Conservation (phyloP, 2,113 vertebrate genomes). For the Microcebus griseorufus region DNA sequence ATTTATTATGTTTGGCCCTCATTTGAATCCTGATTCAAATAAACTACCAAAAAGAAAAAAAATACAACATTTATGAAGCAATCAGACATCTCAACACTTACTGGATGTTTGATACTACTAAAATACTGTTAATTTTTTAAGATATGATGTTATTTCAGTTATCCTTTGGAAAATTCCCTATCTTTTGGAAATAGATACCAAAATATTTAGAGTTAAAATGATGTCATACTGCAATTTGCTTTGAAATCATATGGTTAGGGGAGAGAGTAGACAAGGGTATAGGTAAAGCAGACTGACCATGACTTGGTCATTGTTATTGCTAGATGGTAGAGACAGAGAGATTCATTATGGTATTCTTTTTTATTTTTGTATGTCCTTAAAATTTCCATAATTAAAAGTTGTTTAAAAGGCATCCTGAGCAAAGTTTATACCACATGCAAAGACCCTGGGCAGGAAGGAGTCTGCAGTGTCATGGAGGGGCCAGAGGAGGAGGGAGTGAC, state of each 20-base stretch:
- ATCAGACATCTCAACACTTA: background rate
- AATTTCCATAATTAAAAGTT: background rate
- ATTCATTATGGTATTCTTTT: background rate
- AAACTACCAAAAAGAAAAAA: background rate
- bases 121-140: background rate
- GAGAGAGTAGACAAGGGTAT: background rate
- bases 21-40: background rate
- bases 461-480: no score
- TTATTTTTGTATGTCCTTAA: background rate
- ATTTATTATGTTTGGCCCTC: background rate
- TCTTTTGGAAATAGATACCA: background rate
- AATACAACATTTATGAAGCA: background rate
- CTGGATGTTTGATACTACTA: background rate
- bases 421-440: background rate
- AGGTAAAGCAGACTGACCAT: background rate
- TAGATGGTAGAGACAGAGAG: background rate
- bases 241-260: background rate
- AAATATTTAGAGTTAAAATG: background rate
- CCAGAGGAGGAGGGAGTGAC: background rate
- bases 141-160: background rate
- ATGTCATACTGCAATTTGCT: background rate
- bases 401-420: background rate
- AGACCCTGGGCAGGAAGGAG: background rate
- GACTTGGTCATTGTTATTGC: background rate
- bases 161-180: background rate